Percentiles rank a stretch among this genome's conserved stretches.
These are phyloP conservation scores for Parapristionchus giblindavisi DNA, from an alignment of 2,888 invertebrate species.

Conservation along the genomic window DNA sequence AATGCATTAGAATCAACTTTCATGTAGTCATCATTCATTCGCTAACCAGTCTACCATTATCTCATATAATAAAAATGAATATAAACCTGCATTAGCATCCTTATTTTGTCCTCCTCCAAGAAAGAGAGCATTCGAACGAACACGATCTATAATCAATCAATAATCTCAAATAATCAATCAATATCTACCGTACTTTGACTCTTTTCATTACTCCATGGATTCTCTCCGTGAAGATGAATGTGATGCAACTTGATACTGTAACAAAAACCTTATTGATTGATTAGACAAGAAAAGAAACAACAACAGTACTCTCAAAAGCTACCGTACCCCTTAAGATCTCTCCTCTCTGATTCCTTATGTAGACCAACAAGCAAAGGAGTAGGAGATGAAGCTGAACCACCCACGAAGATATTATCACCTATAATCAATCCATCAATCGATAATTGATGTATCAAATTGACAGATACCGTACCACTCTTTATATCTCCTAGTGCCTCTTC, in stretches of 20 bases:
- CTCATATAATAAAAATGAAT: background rate
- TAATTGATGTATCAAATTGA: background rate
- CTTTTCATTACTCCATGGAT: slow-evolving; percentile 80
- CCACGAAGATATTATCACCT: slow-evolving; percentile 79
- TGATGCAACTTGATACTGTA: slow-evolving; percentile 82
- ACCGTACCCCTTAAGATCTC: slow-evolving; percentile 76
- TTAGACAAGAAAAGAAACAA: background rate
- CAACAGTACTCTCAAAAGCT: slow-evolving; percentile 73
- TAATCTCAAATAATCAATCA: background rate
- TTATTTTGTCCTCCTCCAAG: slow-evolving; percentile 92
- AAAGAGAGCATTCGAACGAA: slow-evolving; percentile 86
- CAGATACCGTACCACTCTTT: slow-evolving; percentile 45
- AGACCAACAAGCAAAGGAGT: slow-evolving; percentile 82
- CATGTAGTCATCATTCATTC: background rate
- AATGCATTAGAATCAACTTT: background rate
- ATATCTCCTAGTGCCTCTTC: slow-evolving; percentile 57
- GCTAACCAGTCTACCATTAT: background rate
- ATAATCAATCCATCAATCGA: background rate
- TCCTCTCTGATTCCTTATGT: slow-evolving; percentile 82
- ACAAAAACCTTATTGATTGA: slow-evolving; percentile 71
- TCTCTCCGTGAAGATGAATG: slow-evolving; percentile 90
- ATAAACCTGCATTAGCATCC: slow-evolving; percentile 72
- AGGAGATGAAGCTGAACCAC: slow-evolving; percentile 93
- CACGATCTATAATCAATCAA: slow-evolving; percentile 73
- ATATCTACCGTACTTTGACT: slow-evolving; percentile 75